phyloP scores from a whole-genome alignment of 2,888 invertebrate species.

The Eristalis pertinax region DNA sequence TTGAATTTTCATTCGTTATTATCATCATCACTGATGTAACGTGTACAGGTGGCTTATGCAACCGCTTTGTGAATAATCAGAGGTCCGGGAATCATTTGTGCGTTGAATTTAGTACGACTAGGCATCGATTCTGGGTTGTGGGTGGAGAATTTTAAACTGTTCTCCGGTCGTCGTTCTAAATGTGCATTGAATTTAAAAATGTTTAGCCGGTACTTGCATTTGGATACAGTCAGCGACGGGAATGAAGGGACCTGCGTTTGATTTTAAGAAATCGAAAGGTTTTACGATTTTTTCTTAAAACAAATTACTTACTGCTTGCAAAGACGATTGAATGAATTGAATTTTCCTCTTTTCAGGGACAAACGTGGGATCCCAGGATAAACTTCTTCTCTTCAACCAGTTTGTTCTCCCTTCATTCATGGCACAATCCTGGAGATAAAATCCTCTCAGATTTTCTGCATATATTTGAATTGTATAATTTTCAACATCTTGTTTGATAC shows the following conservation, averaged over 20 bases:
- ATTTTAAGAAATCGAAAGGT: not conserved
- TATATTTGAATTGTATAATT: not conserved
- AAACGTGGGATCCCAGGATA: too few species aligned
- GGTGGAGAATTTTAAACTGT: not conserved
- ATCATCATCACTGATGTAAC: not conserved
- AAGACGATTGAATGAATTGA: too few species aligned
- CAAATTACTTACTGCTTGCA: too few species aligned
- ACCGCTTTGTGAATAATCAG: constrained; percentile 55
- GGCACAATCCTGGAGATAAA: not conserved
- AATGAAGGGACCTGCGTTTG: not conserved
- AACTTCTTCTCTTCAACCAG: too few species aligned
- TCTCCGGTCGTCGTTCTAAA: not conserved
- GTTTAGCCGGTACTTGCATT: not conserved
- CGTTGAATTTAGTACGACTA: constrained; percentile 16
- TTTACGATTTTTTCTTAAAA: too few species aligned
- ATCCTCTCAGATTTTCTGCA: not conserved
- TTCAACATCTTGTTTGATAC: too few species aligned
- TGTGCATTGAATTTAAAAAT: not conserved
- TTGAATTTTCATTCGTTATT: not conserved
- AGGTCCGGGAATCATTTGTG: constrained; percentile 12
- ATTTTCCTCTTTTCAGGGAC: too few species aligned
- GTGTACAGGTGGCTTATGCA: constrained; percentile 13
- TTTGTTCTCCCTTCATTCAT: not conserved
- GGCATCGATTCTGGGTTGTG: not conserved
- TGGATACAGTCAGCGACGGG: not conserved